Conservation (phyloP, 2,113 vertebrate species). For the Callipepla squamata region DNA sequence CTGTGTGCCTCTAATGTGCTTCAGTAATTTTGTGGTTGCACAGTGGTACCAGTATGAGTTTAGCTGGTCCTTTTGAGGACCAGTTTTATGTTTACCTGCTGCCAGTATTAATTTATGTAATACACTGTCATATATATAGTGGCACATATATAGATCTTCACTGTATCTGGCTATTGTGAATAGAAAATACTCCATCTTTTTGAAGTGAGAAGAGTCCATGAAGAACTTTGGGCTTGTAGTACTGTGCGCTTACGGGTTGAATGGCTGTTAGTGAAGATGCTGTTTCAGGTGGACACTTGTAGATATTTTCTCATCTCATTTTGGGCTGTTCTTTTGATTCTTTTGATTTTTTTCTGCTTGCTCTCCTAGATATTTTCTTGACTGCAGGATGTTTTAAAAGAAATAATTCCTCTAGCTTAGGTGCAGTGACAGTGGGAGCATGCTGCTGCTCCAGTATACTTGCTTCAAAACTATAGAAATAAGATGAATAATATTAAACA, state of each 20-base stretch:
- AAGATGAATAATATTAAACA: neutral
- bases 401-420: neutral
- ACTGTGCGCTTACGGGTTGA: neutral
- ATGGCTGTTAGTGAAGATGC: neutral
- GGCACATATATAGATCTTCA: neutral
- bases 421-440: neutral
- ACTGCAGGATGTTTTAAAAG: neutral
- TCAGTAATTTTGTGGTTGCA: neutral
- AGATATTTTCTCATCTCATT: neutral
- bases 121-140: neutral
- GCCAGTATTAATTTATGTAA: neutral
- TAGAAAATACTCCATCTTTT: neutral
- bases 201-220: neutral
- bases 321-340: neutral
- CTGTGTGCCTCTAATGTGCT: accelerated
- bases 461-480: neutral
- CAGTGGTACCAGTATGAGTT: accelerated
- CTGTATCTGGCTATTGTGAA: neutral
- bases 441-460: neutral
- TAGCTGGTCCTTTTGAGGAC: neutral
- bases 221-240: neutral
- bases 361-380: neutral
- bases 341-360: neutral
- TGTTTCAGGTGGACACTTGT: neutral
- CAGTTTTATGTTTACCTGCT: neutral